Evolutionary conservation across 2,113 vertebrate genomes (phyloP).

Genomic region (Polypterus bichir): DNA sequence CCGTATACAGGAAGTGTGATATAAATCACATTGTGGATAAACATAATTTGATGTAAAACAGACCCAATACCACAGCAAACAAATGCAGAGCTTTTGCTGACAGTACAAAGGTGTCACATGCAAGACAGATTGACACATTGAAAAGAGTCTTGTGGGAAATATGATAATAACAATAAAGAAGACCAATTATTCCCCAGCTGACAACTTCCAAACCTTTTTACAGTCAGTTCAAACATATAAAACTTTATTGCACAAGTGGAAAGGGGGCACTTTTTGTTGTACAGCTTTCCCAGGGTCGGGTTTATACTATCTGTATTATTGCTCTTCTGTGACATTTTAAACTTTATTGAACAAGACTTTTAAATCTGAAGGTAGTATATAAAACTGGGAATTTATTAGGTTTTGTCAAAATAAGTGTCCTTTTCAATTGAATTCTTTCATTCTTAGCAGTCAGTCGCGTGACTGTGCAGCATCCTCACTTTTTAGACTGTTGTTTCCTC

Average conservation of each 20-base stretch:
- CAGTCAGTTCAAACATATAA: slow-evolving; percentile 95
- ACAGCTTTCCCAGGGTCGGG: slow-evolving; percentile 75
- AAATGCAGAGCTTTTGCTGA: slow-evolving; percentile 61
- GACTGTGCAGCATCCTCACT: too few relatives aligned
- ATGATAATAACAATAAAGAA: slow-evolving; percentile 92
- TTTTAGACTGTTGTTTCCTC: too few relatives aligned
- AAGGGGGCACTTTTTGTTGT: slow-evolving; percentile 71
- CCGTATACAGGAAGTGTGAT: background rate
- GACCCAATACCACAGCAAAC: slow-evolving; percentile 46
- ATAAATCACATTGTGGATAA: slow-evolving; percentile 1
- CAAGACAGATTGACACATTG: slow-evolving; percentile 75
- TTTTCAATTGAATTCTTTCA: slow-evolving; percentile 68
- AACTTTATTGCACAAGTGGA: slow-evolving; percentile 95
- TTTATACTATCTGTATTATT: slow-evolving; percentile 88
- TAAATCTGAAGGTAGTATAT: slow-evolving; percentile 92
- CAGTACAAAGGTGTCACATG: slow-evolving; percentile 70
- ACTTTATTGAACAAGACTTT: slow-evolving; percentile 96
- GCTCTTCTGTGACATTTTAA: slow-evolving; percentile 95
- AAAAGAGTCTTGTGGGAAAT: slow-evolving; percentile 78
- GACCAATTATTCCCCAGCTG: slow-evolving; percentile 88
- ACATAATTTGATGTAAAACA: slow-evolving; percentile 54
- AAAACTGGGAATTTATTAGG: slow-evolving; percentile 93
- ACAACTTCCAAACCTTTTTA: slow-evolving; percentile 91
- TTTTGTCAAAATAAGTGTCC: slow-evolving; percentile 75
- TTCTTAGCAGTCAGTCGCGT: slow-evolving; percentile 16